These are phyloP conservation scores for Thomomys bottae DNA, from an alignment of 2,113 vertebrate genomes.

Conservation along the genomic window DNA sequence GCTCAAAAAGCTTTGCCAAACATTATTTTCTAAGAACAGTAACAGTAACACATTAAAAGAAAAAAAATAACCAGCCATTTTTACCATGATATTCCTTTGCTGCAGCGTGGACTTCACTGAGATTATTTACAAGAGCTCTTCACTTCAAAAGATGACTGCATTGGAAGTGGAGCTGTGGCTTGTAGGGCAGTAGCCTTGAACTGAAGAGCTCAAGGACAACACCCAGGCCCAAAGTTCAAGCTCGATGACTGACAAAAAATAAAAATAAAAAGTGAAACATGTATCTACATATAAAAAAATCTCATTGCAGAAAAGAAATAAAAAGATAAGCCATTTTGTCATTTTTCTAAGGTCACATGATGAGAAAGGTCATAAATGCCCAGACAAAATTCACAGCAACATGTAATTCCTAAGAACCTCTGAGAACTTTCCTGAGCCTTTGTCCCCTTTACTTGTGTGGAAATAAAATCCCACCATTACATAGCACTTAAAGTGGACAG, in stretches of 20 bases:
- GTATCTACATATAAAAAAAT: too few relatives aligned
- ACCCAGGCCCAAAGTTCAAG: too few relatives aligned
- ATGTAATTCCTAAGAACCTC: background rate
- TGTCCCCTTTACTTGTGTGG: background rate
- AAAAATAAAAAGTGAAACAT: too few relatives aligned
- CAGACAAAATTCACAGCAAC: constrained; percentile 9
- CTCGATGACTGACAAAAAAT: too few relatives aligned
- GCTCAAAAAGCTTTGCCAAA: constrained; percentile 55
- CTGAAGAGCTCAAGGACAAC: too few relatives aligned
- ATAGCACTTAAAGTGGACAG: background rate
- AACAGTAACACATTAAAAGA: background rate
- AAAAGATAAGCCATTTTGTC: background rate
- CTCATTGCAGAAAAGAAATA: background rate
- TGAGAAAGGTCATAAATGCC: background rate
- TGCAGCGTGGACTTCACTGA: constrained; percentile 15
- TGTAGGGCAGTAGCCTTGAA: too few relatives aligned
- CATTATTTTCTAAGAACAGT: constrained; percentile 12
- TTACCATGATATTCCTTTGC: constrained; percentile 4
- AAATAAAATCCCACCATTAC: background rate
- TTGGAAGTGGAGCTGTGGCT: too few relatives aligned
- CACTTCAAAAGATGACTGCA: constrained; percentile 31
- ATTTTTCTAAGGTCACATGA: constrained; percentile 36
- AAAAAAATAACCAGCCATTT: background rate
- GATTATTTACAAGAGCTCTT: constrained; percentile 49
- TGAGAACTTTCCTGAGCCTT: background rate